Evolutionary conservation across 2,113 vertebrate species (phyloP).

Genomic region (Dasypus novemcinctus): DNA sequence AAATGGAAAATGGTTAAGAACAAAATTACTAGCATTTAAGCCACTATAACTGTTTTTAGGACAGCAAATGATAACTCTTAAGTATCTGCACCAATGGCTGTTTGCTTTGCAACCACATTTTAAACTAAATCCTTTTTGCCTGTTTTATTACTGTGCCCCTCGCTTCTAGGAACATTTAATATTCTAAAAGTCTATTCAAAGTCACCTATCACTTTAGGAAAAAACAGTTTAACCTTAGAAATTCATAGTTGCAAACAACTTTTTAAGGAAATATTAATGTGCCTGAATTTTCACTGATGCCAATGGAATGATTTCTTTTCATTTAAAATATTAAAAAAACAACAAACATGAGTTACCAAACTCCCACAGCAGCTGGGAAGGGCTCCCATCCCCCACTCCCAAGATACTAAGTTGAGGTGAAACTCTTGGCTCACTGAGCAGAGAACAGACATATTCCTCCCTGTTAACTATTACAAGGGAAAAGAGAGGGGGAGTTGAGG

Average conservation of each 20-base stretch:
- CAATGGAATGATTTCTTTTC: background rate
- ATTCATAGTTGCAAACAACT: background rate
- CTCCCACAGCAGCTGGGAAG: too few species aligned
- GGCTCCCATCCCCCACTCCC: too few species aligned
- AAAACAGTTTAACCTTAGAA: background rate
- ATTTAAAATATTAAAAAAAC: background rate
- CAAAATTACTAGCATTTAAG: conserved; percentile 69
- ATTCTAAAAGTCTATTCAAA: background rate
- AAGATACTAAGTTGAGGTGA: too few species aligned
- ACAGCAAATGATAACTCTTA: background rate
- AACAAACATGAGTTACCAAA: too few species aligned
- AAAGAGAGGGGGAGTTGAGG: too few species aligned
- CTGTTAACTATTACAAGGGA: too few species aligned
- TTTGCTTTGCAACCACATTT: background rate
- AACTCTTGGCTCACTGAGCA: too few species aligned
- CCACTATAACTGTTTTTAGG: background rate
- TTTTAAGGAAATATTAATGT: background rate
- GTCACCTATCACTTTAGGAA: background rate
- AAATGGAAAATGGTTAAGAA: conserved; percentile 66
- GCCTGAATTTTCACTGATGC: background rate
- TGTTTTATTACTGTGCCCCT: background rate
- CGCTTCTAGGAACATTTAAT: background rate
- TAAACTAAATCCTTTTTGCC: background rate
- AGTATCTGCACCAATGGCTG: background rate
- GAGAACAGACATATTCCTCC: too few species aligned